Conservation (phyloP, 2,113 vertebrate species). For the Caracal caracal region DNA sequence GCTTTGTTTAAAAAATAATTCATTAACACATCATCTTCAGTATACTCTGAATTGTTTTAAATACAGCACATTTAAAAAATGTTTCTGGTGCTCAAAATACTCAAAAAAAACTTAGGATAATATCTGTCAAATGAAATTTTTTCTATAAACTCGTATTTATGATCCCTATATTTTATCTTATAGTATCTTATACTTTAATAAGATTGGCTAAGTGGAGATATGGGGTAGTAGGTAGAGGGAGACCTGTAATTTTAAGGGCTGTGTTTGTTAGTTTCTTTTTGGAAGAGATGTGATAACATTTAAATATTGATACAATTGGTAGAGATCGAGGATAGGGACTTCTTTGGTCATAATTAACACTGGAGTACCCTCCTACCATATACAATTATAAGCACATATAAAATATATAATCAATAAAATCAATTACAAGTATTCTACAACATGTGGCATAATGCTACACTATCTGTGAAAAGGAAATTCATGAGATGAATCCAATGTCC, state of each 20-base stretch:
- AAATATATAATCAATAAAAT: background rate
- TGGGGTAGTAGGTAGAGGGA: background rate
- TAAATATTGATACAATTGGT: background rate
- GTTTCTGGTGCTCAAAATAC: background rate
- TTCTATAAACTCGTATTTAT: background rate
- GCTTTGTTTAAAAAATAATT: constrained; percentile 27
- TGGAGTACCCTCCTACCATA: background rate
- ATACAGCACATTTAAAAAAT: background rate
- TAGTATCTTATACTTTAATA: background rate
- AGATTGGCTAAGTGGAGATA: background rate
- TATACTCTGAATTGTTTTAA: background rate
- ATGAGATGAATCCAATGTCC: background rate
- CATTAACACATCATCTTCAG: background rate
- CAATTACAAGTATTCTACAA: background rate
- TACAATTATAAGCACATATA: background rate
- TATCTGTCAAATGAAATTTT: constrained; percentile 11
- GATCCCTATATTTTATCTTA: background rate
- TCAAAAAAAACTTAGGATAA: background rate
- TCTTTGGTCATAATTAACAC: background rate
- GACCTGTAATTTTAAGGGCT: background rate
- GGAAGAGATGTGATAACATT: background rate
- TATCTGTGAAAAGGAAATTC: background rate
- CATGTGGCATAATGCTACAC: background rate
- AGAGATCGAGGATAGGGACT: background rate
- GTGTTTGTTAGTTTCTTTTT: background rate